Base-by-base conservation (phyloP, 2,888 invertebrate genomes). In the Allacma fusca region DNA sequence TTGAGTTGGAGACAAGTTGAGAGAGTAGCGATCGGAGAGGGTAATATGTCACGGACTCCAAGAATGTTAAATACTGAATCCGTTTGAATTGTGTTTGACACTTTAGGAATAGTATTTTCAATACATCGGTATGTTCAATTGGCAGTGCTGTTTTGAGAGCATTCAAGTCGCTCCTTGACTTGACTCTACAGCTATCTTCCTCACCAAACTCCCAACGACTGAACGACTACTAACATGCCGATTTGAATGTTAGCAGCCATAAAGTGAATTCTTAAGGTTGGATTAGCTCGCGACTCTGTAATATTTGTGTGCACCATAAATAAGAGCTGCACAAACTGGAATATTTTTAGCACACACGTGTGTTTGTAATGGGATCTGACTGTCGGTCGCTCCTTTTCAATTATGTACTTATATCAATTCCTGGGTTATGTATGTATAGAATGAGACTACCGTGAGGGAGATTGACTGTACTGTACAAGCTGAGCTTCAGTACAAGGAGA, bases 291-390 rank as follows among this genome's bases (percentile, higher is more conserved):
- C 40, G 40, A 40, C 43, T 44, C 24, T 43, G 62, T 26, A 21
- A 16, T 24, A 44, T 29, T n/a, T 40, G 40, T 68, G 21, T 65
- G 19, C 65, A 26, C 65, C 70, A 44, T 70, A 70, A 70, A 70
- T 70, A 70, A 50, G 70, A 70, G 50, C 70, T 44, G 13, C 70
- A 70, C 70, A 44, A 70, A 70, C 26, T 44, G 26, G 50, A 70
- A 70, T 73, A 73, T 73, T 73, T 73, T 73, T 73, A 73, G 73
- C 70, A 70, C 70, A 57, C 73, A 62, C 62, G 73, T 73, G 73
- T 73, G 40, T 73, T 40, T 62, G 62, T 73, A 73, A 73, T 62
- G 73, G 40, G 62, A 73, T 73, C 73, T 73, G 29, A 23, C 62
- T 73, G 73, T 73, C 73, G 73, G 73, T 62, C 43, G 44, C 50